These are phyloP conservation scores for Melitaea athalia DNA, from an alignment of 2,888 invertebrate genomes.

Conservation along the genomic window DNA sequence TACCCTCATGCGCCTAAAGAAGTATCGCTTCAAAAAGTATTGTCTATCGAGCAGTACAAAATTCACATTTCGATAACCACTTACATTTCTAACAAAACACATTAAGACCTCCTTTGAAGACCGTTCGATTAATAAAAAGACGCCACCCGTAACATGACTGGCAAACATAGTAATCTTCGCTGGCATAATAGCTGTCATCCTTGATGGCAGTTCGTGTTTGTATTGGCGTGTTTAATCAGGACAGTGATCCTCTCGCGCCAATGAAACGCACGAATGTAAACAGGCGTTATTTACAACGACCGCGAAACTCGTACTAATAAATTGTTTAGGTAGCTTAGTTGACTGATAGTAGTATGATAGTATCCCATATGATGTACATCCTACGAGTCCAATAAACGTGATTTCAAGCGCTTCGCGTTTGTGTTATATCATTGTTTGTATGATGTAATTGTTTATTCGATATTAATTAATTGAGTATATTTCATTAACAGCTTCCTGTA, in stretches of 20 bases:
- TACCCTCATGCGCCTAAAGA: too few species aligned
- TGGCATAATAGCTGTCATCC: constrained; percentile 10
- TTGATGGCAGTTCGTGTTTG: constrained; percentile 43
- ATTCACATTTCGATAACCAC: too few species aligned
- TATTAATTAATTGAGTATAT: too few species aligned
- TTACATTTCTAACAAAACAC: not conserved
- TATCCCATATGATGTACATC: too few species aligned
- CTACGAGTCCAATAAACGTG: too few species aligned
- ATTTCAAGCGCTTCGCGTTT: too few species aligned
- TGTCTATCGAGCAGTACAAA: too few species aligned
- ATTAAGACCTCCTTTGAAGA: not conserved
- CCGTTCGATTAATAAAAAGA: not conserved
- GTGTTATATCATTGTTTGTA: too few species aligned
- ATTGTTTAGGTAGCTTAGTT: not conserved
- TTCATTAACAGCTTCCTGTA: too few species aligned
- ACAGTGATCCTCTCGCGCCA: constrained; percentile 59
- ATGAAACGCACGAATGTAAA: constrained; percentile 77
- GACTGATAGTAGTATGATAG: too few species aligned
- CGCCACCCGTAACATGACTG: constrained; percentile 17
- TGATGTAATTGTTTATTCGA: too few species aligned
- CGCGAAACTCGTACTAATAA: constrained; percentile 15
- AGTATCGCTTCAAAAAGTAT: too few species aligned
- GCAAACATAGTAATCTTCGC: constrained; percentile 7
- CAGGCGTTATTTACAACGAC: constrained; percentile 52
- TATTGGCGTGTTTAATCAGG: constrained; percentile 55